Evolutionary conservation across 2,888 invertebrate genomes (phyloP), one percentile per base, ranked within the genome.

Genomic region (Amphimallon solstitiale): DNA sequence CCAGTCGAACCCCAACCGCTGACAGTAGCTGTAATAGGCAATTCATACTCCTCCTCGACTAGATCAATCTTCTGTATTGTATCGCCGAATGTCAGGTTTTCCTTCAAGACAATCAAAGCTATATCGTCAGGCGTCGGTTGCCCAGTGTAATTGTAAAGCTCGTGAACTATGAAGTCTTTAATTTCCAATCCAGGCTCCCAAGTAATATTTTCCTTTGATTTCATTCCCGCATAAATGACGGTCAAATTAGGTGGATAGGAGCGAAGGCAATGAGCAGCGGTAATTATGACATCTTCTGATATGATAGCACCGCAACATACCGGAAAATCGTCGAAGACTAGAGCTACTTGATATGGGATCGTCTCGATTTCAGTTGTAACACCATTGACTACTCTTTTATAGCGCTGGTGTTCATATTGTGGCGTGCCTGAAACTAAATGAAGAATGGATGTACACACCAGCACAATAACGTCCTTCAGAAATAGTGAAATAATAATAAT

Each of bases 321-420:
- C 4, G 62, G 62, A 19, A 40, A 48, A 21, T 49, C 37, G 9
- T 62, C 40, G 37, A 21, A 17, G 4, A 62, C 49, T 19, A 62
- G 9, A 2, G 62, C 62, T 40, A 56, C 56, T 19, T 62, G 49
- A 17, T 49, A 62, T 7, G 62, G 49, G 6, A 23, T 21, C 2
- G 34, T 14, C 21, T 62, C 38, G n/a, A 48, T 51, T 0, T 17
- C 10, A 0, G 62, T 62, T 2, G 49, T 5, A 1, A 7, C 38
- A 4, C 62, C 62, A n/a, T 62, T 62, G 23, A 62, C 40, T 5
- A 62, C 49, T 21, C 62, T 34, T 35, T 62, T 62, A 7, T 19
- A 15, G 21, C 49, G 49, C n/a, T 23, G 12, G 10, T 48, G 40
- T 12, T 23, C 10, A n/a, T n/a, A n/a, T 1, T 35, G 46, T 19